phyloP scores from a whole-genome alignment of 2,888 invertebrate genomes.

The Amiota mariae region DNA sequence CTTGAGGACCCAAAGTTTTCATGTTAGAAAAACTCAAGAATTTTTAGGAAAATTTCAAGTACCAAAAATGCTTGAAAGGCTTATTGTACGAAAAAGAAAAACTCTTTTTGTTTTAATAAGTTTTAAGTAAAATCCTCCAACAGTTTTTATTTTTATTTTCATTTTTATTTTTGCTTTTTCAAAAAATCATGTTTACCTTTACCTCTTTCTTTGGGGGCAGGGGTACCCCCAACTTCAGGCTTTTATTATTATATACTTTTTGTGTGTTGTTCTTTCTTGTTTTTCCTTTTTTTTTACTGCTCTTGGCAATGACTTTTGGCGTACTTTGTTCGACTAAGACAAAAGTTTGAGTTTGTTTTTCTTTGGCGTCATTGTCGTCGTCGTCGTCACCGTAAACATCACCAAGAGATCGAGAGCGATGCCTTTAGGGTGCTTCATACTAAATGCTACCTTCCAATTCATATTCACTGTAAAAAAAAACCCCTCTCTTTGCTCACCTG shows the following conservation, averaged over 20 bases:
- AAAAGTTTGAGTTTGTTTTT: no score
- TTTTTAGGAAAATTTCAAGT: no score
- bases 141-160: not conserved
- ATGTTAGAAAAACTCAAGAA: no score
- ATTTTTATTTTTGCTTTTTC: not conserved
- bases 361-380: conserved; percentile 41
- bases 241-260: conserved; percentile 31
- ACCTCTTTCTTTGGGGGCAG: no score
- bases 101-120: conserved; percentile 45
- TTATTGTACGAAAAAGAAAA: conserved; percentile 31
- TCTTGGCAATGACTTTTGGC: conserved; percentile 62
- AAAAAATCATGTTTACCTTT: no score
- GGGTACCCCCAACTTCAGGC: no score
- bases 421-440: no score
- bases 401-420: not conserved
- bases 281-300: conserved; percentile 41
- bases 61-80: no score
- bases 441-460: no score
- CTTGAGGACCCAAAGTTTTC: no score
- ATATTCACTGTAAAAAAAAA: no score
- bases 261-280: not conserved
- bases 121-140: no score
- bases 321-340: not conserved
- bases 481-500: conserved; percentile 39
- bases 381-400: conserved; percentile 37